Conservation (phyloP, 1,140 invertebrate species). For the Batillaria attramentaria region DNA sequence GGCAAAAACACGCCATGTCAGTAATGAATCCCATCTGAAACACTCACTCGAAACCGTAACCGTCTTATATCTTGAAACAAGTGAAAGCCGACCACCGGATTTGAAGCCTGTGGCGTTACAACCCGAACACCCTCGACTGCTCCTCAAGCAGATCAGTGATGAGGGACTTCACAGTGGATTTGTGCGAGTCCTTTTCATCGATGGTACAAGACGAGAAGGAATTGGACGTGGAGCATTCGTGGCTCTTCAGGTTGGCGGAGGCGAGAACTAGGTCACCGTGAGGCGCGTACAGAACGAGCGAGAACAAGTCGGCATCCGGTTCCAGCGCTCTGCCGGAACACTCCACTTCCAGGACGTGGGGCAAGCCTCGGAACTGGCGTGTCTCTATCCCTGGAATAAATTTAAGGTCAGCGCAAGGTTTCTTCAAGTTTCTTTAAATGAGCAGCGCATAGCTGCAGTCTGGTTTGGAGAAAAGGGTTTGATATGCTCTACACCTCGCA, state of each 20-base stretch:
- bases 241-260: constrained; percentile 19
- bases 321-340: constrained; percentile 7
- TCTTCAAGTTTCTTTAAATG: too few species aligned
- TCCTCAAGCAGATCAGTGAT: neutral
- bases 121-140: neutral
- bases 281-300: constrained; percentile 4
- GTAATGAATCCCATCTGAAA: neutral
- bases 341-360: constrained; percentile 7
- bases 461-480: too few species aligned
- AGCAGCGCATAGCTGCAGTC: too few species aligned
- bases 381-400: neutral
- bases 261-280: neutral
- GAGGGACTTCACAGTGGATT: neutral
- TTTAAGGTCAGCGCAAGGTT: too few species aligned
- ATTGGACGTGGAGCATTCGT: constrained; percentile 16
- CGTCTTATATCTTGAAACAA: neutral
- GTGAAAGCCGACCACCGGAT: neutral
- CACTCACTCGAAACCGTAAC: constrained; percentile 13
- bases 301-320: constrained; percentile 12
- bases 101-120: constrained; percentile 19
- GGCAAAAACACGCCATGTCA: too few species aligned
- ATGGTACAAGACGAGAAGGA: constrained; percentile 18
- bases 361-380: neutral
- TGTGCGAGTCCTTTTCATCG: constrained; percentile 6
- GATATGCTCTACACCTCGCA: too few species aligned